Evolutionary conservation across 2,797 vertebrate genomes (phyloP).

Genomic region (Takifugu rubripes): DNA sequence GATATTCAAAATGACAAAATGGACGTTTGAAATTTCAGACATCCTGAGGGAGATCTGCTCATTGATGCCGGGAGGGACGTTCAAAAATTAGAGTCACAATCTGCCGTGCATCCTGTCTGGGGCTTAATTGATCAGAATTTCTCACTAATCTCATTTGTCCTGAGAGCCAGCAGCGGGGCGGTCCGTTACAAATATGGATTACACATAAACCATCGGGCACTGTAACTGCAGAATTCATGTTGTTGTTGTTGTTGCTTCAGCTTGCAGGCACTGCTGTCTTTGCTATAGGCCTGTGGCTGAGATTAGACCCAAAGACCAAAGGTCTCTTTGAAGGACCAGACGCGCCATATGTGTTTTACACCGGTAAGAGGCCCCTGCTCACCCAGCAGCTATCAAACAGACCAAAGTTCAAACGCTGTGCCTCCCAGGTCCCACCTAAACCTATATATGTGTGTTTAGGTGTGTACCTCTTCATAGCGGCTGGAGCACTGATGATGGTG

Average conservation of each 20-base stretch:
- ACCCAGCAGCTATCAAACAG: not conserved
- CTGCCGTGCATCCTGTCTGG: too few relatives aligned
- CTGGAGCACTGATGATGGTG: conserved; percentile 94
- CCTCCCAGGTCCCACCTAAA: not conserved
- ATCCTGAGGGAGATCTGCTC: not conserved
- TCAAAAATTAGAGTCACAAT: too few relatives aligned
- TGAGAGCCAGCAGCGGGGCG: not conserved
- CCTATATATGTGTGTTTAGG: conserved; percentile 67
- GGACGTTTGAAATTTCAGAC: conserved; percentile 4
- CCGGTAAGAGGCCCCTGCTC: conserved; percentile 74
- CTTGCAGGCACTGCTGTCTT: conserved; percentile 91
- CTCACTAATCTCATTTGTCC: not conserved
- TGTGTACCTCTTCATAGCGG: conserved; percentile 91
- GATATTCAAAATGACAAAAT: conserved; percentile 13
- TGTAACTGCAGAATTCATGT: not conserved
- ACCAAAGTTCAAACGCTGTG: not conserved
- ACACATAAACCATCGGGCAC: not conserved
- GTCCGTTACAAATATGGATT: too few relatives aligned
- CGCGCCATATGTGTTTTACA: conserved; percentile 82
- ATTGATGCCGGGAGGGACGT: not conserved
- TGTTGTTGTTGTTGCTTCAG: conserved; percentile 59
- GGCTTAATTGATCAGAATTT: not conserved
- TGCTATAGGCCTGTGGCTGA: conserved; percentile 90
- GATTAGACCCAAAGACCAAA: conserved; percentile 89
- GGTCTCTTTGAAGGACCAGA: conserved; percentile 82